Conservation (phyloP, 2,888 invertebrate species). For the Mystacides longicornis region DNA sequence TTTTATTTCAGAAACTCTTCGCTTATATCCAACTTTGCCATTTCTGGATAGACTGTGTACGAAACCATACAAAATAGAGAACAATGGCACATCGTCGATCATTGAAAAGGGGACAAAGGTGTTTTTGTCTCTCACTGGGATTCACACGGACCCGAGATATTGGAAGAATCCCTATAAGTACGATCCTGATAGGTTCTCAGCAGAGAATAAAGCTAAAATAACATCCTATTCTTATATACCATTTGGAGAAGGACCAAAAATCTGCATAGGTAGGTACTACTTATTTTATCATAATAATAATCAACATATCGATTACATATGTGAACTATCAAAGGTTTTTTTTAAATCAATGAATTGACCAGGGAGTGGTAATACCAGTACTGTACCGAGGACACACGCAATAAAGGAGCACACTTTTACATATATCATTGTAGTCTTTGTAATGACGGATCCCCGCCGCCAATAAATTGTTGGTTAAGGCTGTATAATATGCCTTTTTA, state of each 20-base stretch:
- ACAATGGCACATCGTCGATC: conserved; percentile 2
- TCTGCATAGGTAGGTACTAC: conserved; percentile 31
- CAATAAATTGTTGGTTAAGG: no score
- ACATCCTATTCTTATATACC: conserved; percentile 36
- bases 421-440: no score
- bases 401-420: no score
- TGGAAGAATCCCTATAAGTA: conserved; percentile 32
- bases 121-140: conserved; percentile 10
- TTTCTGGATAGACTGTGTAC: conserved; percentile 36
- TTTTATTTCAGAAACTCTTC: conserved; percentile 30
- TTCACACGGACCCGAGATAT: conserved; percentile 11
- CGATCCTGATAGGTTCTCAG: conserved; percentile 36
- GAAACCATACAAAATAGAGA: conserved; percentile 8
- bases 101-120: conserved; percentile 16
- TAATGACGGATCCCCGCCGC: no score
- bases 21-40: conserved; percentile 36
- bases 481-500: no score
- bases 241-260: conserved; percentile 37
- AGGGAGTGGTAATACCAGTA: no score
- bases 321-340: no score
- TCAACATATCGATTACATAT: no score
- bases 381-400: no score
- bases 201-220: conserved; percentile 32
- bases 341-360: no score
- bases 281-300: no score